Conservation (phyloP, 2,888 invertebrate species). For the Corbicula japonica region DNA sequence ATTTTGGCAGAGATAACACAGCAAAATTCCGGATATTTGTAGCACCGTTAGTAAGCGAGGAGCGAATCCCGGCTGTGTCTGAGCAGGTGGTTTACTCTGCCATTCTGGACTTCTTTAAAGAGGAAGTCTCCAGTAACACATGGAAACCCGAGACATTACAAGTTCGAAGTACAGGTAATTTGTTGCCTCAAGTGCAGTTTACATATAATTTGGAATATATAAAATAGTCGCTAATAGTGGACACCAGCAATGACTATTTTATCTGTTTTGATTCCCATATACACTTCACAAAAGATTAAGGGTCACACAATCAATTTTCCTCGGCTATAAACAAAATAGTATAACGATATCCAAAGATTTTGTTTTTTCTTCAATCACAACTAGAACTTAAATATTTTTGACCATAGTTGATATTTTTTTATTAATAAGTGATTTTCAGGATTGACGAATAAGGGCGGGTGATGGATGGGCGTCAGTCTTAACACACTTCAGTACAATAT, state of each 20-base stretch:
- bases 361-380: too few species aligned
- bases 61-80: neutral
- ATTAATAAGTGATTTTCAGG: too few species aligned
- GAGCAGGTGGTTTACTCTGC: slow-evolving; percentile 19
- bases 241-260: too few species aligned
- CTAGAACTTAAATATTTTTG: too few species aligned
- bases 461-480: too few species aligned
- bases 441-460: too few species aligned
- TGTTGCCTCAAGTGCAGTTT: neutral
- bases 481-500: too few species aligned
- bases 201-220: neutral
- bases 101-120: slow-evolving; percentile 8
- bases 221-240: too few species aligned
- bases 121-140: neutral
- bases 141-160: neutral
- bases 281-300: neutral
- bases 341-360: neutral
- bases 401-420: too few species aligned
- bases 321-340: neutral
- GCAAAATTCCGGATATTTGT: slow-evolving; percentile 37
- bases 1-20: slow-evolving; percentile 19
- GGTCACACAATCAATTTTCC: neutral
- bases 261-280: neutral
- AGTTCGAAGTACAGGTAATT: slow-evolving; percentile 38
- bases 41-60: neutral